Base-by-base conservation (phyloP, 2,888 invertebrate genomes). In the Barypeithes pellucidus region DNA sequence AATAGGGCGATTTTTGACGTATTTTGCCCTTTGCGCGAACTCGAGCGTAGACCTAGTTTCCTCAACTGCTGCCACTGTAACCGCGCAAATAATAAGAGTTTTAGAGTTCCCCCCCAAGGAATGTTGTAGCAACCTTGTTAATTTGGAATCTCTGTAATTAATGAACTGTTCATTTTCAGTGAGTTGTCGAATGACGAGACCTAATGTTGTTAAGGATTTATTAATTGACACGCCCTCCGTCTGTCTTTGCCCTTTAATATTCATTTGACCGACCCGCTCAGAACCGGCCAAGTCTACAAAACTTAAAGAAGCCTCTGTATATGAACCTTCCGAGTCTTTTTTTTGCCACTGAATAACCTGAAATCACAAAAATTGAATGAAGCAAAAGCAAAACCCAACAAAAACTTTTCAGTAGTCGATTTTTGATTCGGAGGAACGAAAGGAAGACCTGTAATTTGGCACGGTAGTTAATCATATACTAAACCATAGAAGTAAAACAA, bases 241-340 rank as follows among this genome's bases (percentile, higher is more conserved):
- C 63, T 96, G 90, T 4, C 95, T 87, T 14, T 91, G 88, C 0
- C 95, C 95, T 0, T 90, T 92, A 1, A 94, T 92, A 0, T 94
- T 92, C 0, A 95, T 94, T 83, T 95, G 94, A 0, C 91, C 90
- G 0, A 93, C 91, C 65, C 95, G 89, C 85, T 97, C 97, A 0
- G 95, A 95, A 0, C 96, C 97, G 0, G 96, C 97, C 75, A 97
- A 86, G 86, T 97, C 96, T 0, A 97, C 96, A n/a, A 97, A 88
- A 86, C 96, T 95, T 79, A 96, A 86, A 68, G 93, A 91, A 0
- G 95, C 93, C 14, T 92, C 82, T 91, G 91, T 36, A 93, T 90
- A n/a, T 90, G 91, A n/a, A 88, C 89, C 77, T 85, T 75, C 77
- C 20, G 69, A 68, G 20, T 66, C 69, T 36, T 62, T 71, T 12